Conservation (phyloP, 2,888 invertebrate species). For the Drosophila mercatorum region DNA sequence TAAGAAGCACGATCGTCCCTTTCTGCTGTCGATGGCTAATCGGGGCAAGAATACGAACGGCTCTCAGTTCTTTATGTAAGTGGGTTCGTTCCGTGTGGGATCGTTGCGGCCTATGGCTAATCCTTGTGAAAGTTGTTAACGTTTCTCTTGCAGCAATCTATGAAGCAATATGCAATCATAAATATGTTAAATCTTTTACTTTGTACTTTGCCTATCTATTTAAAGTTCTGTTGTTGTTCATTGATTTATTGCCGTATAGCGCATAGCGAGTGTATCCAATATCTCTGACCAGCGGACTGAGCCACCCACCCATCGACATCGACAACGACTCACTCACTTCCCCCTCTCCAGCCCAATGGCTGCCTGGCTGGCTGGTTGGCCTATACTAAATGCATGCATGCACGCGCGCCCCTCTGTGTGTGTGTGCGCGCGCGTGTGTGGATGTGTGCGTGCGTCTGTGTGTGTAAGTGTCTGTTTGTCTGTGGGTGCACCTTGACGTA, state of each 20-base stretch:
- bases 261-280: slow-evolving; percentile 56
- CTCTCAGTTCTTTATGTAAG: slow-evolving; percentile 99
- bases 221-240: slow-evolving; percentile 79
- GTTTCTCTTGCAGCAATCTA: slow-evolving; percentile 48
- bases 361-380: slow-evolving; percentile 23
- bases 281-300: slow-evolving; percentile 50
- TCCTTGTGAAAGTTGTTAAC: slow-evolving; percentile 20
- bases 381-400: not conserved
- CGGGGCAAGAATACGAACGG: slow-evolving; percentile 98
- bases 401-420: not conserved
- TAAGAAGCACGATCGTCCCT: slow-evolving; percentile 94
- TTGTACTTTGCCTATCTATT: slow-evolving; percentile 51
- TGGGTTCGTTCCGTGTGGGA: slow-evolving; percentile 74
- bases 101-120: slow-evolving; percentile 3
- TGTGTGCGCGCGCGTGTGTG: not conserved
- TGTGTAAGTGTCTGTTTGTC: slow-evolving; percentile 13
- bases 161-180: slow-evolving; percentile 40
- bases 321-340: slow-evolving; percentile 23
- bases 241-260: slow-evolving; percentile 77
- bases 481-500: slow-evolving; percentile 40
- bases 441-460: slow-evolving; percentile 10
- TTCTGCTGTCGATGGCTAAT: slow-evolving; percentile 98
- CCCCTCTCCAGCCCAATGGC: slow-evolving; percentile 26
- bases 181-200: slow-evolving; percentile 29
- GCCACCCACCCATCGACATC: slow-evolving; percentile 33